phyloP scores from a whole-genome alignment of 2,888 invertebrate genomes.

The Dicycla oo region DNA sequence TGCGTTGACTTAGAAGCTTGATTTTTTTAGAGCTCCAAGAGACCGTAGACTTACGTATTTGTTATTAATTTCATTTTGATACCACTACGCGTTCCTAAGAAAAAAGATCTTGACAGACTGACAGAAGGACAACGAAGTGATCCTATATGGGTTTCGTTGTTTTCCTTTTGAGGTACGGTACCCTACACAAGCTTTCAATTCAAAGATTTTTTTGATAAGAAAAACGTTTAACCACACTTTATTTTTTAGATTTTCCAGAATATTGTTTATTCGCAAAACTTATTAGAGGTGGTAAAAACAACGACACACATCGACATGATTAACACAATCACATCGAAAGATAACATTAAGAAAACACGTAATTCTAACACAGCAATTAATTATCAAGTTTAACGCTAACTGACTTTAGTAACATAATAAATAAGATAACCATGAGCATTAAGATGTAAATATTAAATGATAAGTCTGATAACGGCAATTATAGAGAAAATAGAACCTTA shows the following conservation, averaged over 20 bases:
- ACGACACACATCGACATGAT: not conserved
- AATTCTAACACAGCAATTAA: not conserved
- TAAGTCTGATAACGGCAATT: slow-evolving; percentile 7
- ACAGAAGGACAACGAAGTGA: too few species aligned
- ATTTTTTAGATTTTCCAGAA: not conserved
- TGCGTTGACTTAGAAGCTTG: too few species aligned
- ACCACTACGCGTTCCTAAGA: too few species aligned
- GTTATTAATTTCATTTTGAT: too few species aligned
- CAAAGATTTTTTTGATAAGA: not conserved
- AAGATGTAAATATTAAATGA: not conserved
- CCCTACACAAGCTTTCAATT: not conserved
- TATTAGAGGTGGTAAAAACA: not conserved
- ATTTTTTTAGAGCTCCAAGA: too few species aligned
- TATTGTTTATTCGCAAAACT: too few species aligned
- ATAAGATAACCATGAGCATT: not conserved
- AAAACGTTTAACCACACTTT: not conserved
- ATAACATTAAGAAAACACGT: not conserved
- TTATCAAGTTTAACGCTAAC: not conserved
- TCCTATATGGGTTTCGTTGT: too few species aligned
- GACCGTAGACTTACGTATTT: too few species aligned
- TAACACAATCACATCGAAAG: too few species aligned
- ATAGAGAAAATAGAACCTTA: slow-evolving; percentile 5
- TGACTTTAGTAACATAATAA: too few species aligned
- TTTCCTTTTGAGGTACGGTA: too few species aligned
- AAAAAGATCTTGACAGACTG: too few species aligned